Evolutionary conservation across 2,113 vertebrate species (phyloP), one percentile per base, ranked within the genome.

Genomic region (Leucopsar rothschildi): DNA sequence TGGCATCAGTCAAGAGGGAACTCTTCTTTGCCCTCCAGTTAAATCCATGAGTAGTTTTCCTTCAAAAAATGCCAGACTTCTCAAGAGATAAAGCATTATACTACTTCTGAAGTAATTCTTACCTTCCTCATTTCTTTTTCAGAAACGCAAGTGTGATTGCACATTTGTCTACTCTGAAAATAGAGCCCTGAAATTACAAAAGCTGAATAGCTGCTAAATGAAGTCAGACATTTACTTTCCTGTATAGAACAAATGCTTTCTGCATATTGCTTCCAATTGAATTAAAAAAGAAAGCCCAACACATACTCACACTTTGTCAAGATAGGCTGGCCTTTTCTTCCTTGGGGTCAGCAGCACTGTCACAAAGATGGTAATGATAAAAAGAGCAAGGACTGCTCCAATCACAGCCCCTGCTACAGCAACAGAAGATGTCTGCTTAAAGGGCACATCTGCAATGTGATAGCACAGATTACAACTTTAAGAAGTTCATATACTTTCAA

Each of bases 341-440:
- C 98, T 98, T 45, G 98, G 98, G 8, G 98, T 98, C 93, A 99
- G 91, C 90, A 99, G 97, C 86, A 99, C 98, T 81, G 98, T 98
- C 96, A 98, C 97, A 98, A 99, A 99, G 97, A 99, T 94, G 57
- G 98, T 97, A 77, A 99, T 99, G 96, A 99, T 98, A 98, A 99
- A 99, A 90, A 99, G 98, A 57, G 99, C 98, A 71, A 99, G 98
- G 95, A 99, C 98, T 45, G 99, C 99, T 66, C 99, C 99, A 97
- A 99, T 99, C 88, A 99, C 98, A 50, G 99, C 99, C 93, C 98
- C 99, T 60, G 98, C 99, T 95, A 99, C 98, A 8, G 98, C 98
- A 96, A 99, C 97, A 82, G 98, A 98, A 94, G 98, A 99, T 44
- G 98, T 98, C 97, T 98, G 98, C 96, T 98, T 98, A 97, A 96